Conservation (phyloP, 2,113 vertebrate species). For the Menidia beryllina region DNA sequence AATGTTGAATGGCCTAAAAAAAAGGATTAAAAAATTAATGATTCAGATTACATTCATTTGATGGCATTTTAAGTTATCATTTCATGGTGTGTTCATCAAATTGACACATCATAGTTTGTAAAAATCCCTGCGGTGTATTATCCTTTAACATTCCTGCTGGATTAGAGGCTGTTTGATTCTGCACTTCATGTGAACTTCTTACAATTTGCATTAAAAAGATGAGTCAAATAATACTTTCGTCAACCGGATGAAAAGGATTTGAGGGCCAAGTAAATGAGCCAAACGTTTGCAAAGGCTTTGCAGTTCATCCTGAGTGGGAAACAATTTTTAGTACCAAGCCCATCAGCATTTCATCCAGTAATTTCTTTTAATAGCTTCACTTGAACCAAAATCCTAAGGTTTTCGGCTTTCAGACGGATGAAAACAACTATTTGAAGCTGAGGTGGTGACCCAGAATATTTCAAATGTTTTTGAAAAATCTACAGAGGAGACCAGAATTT, state of each 20-base stretch:
- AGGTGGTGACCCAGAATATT: no score
- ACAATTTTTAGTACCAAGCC: no score
- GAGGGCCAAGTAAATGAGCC: no score
- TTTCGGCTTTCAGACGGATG: no score
- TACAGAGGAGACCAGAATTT: no score
- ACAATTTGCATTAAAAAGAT: background rate
- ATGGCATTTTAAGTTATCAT: background rate
- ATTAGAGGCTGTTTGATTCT: background rate
- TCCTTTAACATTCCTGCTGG: background rate
- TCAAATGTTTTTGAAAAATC: no score
- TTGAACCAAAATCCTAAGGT: no score
- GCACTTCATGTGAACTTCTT: background rate
- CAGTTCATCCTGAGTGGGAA: background rate
- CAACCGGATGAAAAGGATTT: no score
- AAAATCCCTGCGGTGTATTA: background rate
- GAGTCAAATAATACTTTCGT: background rate
- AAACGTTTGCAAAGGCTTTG: no score
- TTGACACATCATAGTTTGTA: background rate
- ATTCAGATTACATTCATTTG: background rate
- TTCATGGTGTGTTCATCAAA: constrained; percentile 5
- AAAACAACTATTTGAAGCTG: no score
- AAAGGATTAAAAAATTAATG: background rate
- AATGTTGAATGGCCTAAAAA: constrained; percentile 87
- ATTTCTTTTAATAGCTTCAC: no score
- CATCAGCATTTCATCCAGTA: no score